phyloP scores from a whole-genome alignment of 2,113 vertebrate species.

The Strigops habroptila region DNA sequence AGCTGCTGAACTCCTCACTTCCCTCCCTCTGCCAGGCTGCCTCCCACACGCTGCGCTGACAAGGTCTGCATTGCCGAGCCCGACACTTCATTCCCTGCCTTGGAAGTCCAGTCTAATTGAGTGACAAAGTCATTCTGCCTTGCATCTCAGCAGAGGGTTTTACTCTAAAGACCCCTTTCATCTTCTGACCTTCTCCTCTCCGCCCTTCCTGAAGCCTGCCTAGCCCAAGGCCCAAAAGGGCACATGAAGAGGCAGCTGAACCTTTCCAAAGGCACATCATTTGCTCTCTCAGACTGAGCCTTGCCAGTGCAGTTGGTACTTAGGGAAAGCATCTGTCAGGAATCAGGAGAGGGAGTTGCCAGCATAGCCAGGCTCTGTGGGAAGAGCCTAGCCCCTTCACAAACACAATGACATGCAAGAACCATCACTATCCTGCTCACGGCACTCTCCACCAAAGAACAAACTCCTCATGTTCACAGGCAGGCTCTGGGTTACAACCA shows the following conservation, averaged over 20 bases:
- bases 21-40: neutral
- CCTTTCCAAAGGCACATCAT: neutral
- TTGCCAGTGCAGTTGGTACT: neutral
- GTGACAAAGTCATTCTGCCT: conserved; percentile 36
- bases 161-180: neutral
- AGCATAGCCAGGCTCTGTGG: neutral
- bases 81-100: conserved; percentile 19
- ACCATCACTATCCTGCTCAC: neutral
- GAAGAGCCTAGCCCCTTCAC: neutral
- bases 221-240: neutral
- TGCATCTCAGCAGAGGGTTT: neutral
- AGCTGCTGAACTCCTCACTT: neutral
- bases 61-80: neutral
- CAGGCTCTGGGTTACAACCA: neutral
- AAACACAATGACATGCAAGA: neutral
- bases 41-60: neutral
- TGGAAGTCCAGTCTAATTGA: conserved; percentile 34
- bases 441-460: neutral
- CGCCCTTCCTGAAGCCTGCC: neutral
- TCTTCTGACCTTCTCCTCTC: conserved; percentile 42
- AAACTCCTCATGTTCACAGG: neutral
- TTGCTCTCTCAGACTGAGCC: neutral
- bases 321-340: neutral
- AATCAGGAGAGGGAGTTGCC: neutral
- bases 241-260: neutral